A percentile compares a stretch with the other conserved stretches of the same genome.
Conservation (phyloP, 2,888 invertebrate species). For the Drosophila picticornis region DNA sequence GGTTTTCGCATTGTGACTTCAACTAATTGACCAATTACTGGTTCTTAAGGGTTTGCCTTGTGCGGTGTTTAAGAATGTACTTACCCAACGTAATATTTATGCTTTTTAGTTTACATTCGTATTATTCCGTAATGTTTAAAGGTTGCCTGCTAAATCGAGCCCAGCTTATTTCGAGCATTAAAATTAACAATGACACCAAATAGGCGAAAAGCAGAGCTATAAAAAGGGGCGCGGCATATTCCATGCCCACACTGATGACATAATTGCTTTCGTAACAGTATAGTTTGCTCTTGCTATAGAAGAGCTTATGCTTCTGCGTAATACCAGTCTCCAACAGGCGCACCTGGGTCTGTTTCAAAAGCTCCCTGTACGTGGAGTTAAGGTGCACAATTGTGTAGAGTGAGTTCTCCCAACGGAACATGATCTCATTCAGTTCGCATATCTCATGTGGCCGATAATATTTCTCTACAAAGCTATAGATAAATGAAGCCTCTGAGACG, state of each 20-base stretch:
- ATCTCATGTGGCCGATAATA: slow-evolving; percentile 82
- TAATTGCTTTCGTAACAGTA: slow-evolving; percentile 73
- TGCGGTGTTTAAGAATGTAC: neutral
- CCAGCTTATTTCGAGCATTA: slow-evolving; percentile 69
- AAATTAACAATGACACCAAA: slow-evolving; percentile 46
- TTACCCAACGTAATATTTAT: slow-evolving; percentile 18
- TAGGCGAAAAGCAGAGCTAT: slow-evolving; percentile 64
- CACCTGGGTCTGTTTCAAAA: slow-evolving; percentile 72
- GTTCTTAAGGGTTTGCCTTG: neutral
- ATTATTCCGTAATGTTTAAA: neutral
- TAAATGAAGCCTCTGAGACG: slow-evolving; percentile 76
- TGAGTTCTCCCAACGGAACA: slow-evolving; percentile 71
- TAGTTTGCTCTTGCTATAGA: slow-evolving; percentile 71
- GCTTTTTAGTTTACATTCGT: neutral
- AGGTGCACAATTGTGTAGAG: slow-evolving; percentile 65
- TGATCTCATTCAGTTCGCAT: slow-evolving; percentile 83
- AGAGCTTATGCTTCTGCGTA: slow-evolving; percentile 60
- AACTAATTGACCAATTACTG: slow-evolving; percentile 26
- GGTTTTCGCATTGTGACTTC: neutral
- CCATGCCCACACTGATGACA: slow-evolving; percentile 80
- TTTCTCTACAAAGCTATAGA: slow-evolving; percentile 75
- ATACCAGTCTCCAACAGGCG: slow-evolving; percentile 79
- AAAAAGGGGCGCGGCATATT: slow-evolving; percentile 81
- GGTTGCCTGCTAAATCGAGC: slow-evolving; percentile 15
- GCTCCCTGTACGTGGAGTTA: slow-evolving; percentile 81